Evolutionary conservation across 2,888 invertebrate genomes (phyloP), one percentile per base, ranked within the genome.

Genomic region (Philereme transversata): DNA sequence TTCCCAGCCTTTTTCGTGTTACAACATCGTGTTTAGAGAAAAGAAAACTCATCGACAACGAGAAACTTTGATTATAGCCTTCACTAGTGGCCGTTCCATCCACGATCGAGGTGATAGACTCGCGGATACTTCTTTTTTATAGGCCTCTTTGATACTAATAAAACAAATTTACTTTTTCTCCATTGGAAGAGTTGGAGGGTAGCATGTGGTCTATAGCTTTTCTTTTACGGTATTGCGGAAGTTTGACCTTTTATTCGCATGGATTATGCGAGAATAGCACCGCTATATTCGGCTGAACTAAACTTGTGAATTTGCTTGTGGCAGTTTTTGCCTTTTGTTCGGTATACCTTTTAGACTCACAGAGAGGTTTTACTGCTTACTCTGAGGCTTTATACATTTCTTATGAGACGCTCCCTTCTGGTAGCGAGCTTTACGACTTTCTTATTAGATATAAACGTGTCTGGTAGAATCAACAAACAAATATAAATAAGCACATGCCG

Each of bases 41-140:
- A 88, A 84, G 88, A 87, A 90, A 91, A 87, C 88, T 87, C 86
- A 86, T 82, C 84, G 84, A 87, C 88, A 87, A 82, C 82, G 85
- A 81, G 83, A 89, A 90, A 91, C 88, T 91, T 90, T 90, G 90
- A 90, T 91, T 91, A 90, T 90, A 87, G 88, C 86, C 76, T 87
- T 88, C 88, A 86, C 85, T 87, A 90, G 85, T 87, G 82, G 86
- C 86, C 87, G 84, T 87, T 88, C 79, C 73, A 79, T 79, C 81
- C 81, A 75, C 86, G 83, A 88, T 87, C 82, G 88, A 88, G 86
- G 90, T 86, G 88, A 90, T 90, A 90, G 88, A 86, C 84, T 84
- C 75, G 72, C 71, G 76, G 79, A 86, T 88, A 90, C 90, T 87
- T 89, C 88, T 84, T 84, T 90, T 91, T 90, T 90, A 90, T 86